These are phyloP conservation scores for Eulemur albifrons DNA, from an alignment of 2,797 vertebrate genomes.

Conservation along the genomic window DNA sequence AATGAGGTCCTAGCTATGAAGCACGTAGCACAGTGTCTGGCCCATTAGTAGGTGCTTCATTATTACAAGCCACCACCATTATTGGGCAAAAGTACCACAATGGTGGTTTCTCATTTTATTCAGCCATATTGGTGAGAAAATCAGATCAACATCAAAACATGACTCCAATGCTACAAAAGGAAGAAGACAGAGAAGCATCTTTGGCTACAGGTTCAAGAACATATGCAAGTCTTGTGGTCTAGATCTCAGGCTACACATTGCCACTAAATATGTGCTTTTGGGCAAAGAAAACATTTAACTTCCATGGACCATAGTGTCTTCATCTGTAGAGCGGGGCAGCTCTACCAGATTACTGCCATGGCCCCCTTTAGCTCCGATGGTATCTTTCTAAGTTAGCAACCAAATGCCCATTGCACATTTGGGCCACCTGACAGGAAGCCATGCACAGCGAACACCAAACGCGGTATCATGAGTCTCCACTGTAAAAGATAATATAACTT, in stretches of 20 bases:
- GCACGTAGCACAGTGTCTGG: neutral
- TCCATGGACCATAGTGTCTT: neutral
- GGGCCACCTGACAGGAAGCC: neutral
- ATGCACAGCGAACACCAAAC: neutral
- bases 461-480: neutral
- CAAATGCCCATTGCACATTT: neutral
- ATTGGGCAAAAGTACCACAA: neutral
- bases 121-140: neutral
- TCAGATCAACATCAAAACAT: constrained; percentile 57
- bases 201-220: neutral
- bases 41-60: neutral
- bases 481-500: neutral
- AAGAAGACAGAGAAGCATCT: neutral
- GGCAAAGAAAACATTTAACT: neutral
- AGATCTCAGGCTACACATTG: neutral
- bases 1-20: constrained; percentile 44
- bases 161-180: constrained; percentile 5
- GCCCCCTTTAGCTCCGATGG: neutral
- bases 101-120: constrained; percentile 29
- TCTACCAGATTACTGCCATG: neutral
- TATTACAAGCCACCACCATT: neutral
- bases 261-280: neutral
- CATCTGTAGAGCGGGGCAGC: neutral
- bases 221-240: neutral
- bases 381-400: neutral